Percentiles rank a stretch among this genome's conserved stretches.
Evolutionary conservation across 2,797 vertebrate species (phyloP).

Genomic region (Microchirus variegatus): DNA sequence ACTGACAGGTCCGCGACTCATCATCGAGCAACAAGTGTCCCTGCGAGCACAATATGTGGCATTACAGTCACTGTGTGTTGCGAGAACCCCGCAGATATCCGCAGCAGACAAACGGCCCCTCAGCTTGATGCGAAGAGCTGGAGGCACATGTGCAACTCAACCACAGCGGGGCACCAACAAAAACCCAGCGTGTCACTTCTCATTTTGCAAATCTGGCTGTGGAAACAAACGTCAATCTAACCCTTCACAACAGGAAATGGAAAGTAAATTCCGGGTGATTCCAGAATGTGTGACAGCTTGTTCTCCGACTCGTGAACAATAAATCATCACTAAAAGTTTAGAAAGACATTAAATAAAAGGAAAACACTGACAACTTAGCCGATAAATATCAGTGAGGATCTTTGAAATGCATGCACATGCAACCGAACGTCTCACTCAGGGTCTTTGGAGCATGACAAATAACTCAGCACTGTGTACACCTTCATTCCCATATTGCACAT

Average conservation of each 20-base stretch:
- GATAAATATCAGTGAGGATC: background rate
- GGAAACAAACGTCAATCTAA: conserved; percentile 13
- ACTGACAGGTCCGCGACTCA: conserved; percentile 18
- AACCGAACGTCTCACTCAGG: background rate
- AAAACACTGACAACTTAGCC: conserved; percentile 4
- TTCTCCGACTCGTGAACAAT: conserved; percentile 1
- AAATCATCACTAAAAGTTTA: background rate
- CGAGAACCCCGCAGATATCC: background rate
- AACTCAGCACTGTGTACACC: conserved; percentile 42
- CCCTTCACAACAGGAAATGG: conserved; percentile 12
- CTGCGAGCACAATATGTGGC: background rate
- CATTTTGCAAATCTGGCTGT: conserved; percentile 4
- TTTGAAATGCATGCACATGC: conserved; percentile 26
- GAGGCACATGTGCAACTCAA: conserved; percentile 1
- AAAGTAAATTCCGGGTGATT: background rate
- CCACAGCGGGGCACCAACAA: conserved; percentile 7
- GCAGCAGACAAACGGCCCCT: background rate
- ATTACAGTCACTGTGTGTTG: background rate
- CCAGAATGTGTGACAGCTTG: background rate
- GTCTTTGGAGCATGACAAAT: conserved; percentile 37
- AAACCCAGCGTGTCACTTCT: background rate
- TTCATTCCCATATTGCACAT: conserved; percentile 48
- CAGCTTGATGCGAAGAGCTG: conserved; percentile 23
- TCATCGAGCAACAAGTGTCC: conserved; percentile 3
- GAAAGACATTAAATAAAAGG: background rate